These are phyloP conservation scores for Epizoanthus illoricatus DNA, from an alignment of 92 coral and sea anemone species.

Conservation along the genomic window DNA sequence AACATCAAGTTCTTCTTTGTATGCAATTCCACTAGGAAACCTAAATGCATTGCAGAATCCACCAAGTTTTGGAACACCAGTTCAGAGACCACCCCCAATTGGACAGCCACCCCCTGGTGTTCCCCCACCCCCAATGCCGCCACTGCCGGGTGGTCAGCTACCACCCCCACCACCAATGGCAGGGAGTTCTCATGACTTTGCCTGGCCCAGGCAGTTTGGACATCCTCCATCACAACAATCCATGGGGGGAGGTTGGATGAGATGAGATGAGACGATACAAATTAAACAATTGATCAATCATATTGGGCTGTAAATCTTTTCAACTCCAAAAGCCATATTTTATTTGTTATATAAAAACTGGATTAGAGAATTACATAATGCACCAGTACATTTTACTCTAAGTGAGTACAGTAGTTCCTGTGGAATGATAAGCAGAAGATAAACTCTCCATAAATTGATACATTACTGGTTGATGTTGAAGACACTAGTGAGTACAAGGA, in stretches of 20 bases:
- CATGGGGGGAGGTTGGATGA: constrained; percentile 97
- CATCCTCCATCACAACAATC: constrained; percentile 77
- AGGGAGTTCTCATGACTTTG: constrained; percentile 53
- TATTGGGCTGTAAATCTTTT: too few species aligned
- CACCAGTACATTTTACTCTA: too few species aligned
- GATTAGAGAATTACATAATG: too few species aligned
- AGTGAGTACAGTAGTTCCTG: too few species aligned
- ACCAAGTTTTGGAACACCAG: constrained; percentile 64
- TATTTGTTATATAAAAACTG: too few species aligned
- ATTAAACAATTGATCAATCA: neutral
- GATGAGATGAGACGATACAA: constrained; percentile 46
- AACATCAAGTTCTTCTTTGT: constrained; percentile 51
- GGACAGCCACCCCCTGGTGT: constrained; percentile 68
- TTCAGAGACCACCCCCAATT: constrained; percentile 54
- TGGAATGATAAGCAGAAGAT: too few species aligned
- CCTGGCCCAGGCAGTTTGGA: constrained; percentile 83
- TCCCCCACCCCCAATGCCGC: constrained; percentile 82
- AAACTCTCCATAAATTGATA: too few species aligned
- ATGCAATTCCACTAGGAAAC: constrained; percentile 74
- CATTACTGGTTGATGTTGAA: too few species aligned
- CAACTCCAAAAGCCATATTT: too few species aligned
- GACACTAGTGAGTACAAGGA: too few species aligned
- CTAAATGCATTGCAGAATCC: constrained; percentile 65
- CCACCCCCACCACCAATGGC: constrained; percentile 65
- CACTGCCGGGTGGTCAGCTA: constrained; percentile 57